phyloP scores from a whole-genome alignment of 2,113 vertebrate species.

The Urocolius indicus region DNA sequence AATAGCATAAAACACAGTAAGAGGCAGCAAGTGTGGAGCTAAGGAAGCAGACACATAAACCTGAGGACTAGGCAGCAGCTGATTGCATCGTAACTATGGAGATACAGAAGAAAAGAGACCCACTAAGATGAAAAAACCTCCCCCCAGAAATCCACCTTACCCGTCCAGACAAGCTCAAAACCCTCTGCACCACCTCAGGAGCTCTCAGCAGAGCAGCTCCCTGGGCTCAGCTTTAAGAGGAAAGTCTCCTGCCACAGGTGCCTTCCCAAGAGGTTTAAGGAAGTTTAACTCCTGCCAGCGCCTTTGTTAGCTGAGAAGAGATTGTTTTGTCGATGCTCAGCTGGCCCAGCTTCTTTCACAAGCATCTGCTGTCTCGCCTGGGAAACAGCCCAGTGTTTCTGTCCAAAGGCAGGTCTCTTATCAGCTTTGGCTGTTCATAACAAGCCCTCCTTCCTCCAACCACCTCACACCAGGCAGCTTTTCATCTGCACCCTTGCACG shows the following conservation, averaged over 20 bases:
- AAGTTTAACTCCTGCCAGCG: neutral
- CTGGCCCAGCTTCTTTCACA: rapidly evolving
- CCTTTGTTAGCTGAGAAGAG: neutral
- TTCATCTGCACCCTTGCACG: rapidly evolving
- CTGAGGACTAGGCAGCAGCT: rapidly evolving
- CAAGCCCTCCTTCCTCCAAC: rapidly evolving
- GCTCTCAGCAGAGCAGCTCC: rapidly evolving
- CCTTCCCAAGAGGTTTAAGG: rapidly evolving
- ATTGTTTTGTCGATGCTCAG: neutral
- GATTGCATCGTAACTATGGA: rapidly evolving
- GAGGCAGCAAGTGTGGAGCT: neutral
- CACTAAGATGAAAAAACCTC: too few species aligned
- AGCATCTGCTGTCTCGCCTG: neutral
- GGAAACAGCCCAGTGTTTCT: rapidly evolving
- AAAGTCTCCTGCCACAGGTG: neutral
- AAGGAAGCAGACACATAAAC: neutral
- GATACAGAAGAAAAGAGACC: too few species aligned
- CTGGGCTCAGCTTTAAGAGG: neutral
- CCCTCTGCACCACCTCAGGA: rapidly evolving
- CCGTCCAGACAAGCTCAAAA: rapidly evolving
- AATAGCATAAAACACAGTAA: neutral
- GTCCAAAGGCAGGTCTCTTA: too few species aligned
- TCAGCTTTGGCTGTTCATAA: neutral
- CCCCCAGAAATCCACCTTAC: rapidly evolving
- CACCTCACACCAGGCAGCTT: rapidly evolving